Base-by-base conservation (phyloP, 2,113 vertebrate genomes). In the Megaceryle torquata region DNA sequence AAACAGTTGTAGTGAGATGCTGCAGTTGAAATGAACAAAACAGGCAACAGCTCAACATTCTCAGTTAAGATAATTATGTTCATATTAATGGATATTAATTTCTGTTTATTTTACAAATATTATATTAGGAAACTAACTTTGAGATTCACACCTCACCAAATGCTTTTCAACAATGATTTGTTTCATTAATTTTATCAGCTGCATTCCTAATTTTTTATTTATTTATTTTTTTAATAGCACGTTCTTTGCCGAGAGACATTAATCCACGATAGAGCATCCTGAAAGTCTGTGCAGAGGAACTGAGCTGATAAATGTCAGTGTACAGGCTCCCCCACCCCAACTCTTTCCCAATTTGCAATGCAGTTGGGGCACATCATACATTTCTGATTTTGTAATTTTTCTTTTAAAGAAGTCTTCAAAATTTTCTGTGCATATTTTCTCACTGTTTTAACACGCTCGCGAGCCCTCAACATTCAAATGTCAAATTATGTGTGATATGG, bases 101-200 rank as follows among this genome's bases (percentile, higher is more conserved):
- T 95, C 80, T 95, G 95, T 95, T 96, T 96, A 95, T 93, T 96
- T 96, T 92, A 95, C 92, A 96, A 97, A 95, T 86, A 96, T 70
- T 79, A 57, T 82, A 69, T 81, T 78, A 88, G 80, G 80, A 89
- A 95, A 82, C 48, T 84, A 75, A 86, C 93, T 97, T 95, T 91
- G 82, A 84, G 75, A 96, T 94, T 96, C 96, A 94, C 95, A 96
- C 92, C 96, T 96, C 93, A 92, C 92, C 95, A 96, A 96, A 86
- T 91, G 95, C 88, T 96, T 94, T 94, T 88, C 92, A 92, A 93
- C 92, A 86, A 78, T 91, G 86, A 96, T 93, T 96, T 96, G 91
- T 94, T 96, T 84, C 93, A 95, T 94, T 97, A 94, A 95, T 94
- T 95, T 95, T 94, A 92, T 93, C 95, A 86, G 76, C 79, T 37